Evolutionary conservation across 2,888 invertebrate species (phyloP), one percentile per base, ranked within the genome.

Genomic region (Drosophila borealis): DNA sequence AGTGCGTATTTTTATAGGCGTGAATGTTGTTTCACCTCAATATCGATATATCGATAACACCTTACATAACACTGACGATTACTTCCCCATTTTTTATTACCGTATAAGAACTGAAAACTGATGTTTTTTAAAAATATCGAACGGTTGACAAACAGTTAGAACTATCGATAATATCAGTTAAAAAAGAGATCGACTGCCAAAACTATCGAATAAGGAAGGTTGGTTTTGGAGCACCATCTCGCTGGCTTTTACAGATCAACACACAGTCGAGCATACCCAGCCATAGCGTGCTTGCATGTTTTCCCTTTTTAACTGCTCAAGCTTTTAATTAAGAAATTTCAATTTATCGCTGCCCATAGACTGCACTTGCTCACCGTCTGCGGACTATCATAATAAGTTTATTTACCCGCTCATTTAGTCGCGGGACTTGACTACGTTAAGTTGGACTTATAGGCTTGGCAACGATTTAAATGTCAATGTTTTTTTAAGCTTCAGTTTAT

Each of bases 271-370:
- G 44, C 50, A 65, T 42, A 4, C 6, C 33, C 14, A 11, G 5
- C 13, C n/a, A n/a, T 37, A 25, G 19, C 4, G 56, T 14, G 21
- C 33, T 42, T 44, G 2, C 29, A 17, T 42, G 50, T 55, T 59
- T 53, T 44, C 4, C 21, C 33, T 53, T 70, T 50, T 73, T 74
- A 66, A 51, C 70, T 59, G 59, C 66, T 68, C 72, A 81, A 81
- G 72, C 80, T 85, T 88, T 88, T 85, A 85, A 85, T 85, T 85
- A 88, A 88, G 80, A 88, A 88, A 68, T 88, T 81, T 72, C 72
- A 63, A 77, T 79, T 85, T 77, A 76, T 73, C 65, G 66, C 59
- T 67, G 61, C 64, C 66, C n/a, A 65, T 62, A 65, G 83, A 74
- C 74, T 78, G 70, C 78, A 70, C 59, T 76, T 59, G 70, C 62